Evolutionary conservation across 2,797 vertebrate genomes (phyloP), one percentile per base, ranked within the genome.

Genomic region (Enteromius afrohamiltoni): DNA sequence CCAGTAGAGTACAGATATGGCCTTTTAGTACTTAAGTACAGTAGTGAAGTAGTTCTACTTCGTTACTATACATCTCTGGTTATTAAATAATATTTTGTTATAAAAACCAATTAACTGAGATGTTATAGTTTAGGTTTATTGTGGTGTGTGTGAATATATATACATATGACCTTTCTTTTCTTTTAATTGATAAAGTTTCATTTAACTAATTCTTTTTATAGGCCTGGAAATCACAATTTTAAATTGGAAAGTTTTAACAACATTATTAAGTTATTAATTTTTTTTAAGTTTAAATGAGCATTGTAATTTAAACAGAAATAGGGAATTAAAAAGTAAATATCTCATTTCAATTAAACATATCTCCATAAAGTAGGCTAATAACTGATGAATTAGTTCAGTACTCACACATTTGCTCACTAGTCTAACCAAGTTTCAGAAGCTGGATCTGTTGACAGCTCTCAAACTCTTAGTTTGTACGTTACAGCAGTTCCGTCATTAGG

Each of bases 361-460:
- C 49, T 53, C 55, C 45, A 14, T 47, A 14, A 47, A 47, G 13
- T 47, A 42, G 45, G 45, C 45, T 47, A 13, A 47, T 47, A 47
- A 47, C 11, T 23, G 55, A 60, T 53, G 11, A 4, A 23, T n/a
- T 60, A 49, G n/a, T 19, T 71, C 45, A 31, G 9, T 34, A 7
- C 21, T 37, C 37, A 29, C 37, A 80, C 10, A 58, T 45, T 70
- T 62, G 7, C 26, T 71, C 68, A 45, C 13, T 34, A 71, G 3
- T 60, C 11, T 47, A 60, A 60, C 5, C 67, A 58, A 23, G 16
- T 62, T 42, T 40, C 16, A 60, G 69, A 73, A 49, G 68, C 53
- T 73, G 51, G 37, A 80, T 60, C 26, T 71, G 68, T 45, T 58
- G 42, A 74, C 55, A 81, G 53, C 40, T 62, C 19, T 49, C 8